Percentiles rank a stretch among this genome's conserved stretches.
Evolutionary conservation across 2,113 vertebrate species (phyloP).

Genomic region (Anarrhichthys ocellatus): DNA sequence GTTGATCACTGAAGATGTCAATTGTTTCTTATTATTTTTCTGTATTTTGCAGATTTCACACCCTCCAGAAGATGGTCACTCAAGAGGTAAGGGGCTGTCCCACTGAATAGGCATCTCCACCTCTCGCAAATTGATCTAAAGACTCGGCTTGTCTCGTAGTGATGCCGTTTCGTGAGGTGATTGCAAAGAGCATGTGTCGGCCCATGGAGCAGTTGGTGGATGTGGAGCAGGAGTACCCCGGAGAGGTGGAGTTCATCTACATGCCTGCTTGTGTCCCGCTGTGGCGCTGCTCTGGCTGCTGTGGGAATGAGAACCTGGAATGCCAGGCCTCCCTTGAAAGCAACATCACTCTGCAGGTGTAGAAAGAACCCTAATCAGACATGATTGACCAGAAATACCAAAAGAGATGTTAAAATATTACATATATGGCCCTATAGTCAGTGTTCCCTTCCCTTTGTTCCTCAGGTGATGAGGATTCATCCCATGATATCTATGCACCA

Average conservation of each 20-base stretch:
- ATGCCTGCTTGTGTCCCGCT: slow-evolving; percentile 89
- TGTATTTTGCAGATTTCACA: slow-evolving; percentile 49
- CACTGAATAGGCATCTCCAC: not conserved
- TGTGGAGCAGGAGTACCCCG: slow-evolving; percentile 87
- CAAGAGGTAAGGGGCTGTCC: slow-evolving; percentile 41
- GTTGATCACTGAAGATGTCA: not conserved
- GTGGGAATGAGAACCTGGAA: slow-evolving; percentile 85
- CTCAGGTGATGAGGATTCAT: slow-evolving; percentile 72
- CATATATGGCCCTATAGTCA: not conserved
- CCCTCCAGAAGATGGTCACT: not conserved
- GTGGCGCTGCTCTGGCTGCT: slow-evolving; percentile 91
- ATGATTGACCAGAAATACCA: not conserved
- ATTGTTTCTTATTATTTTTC: too few relatives aligned
- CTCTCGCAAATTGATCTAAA: not conserved
- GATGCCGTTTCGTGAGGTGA: slow-evolving; percentile 88
- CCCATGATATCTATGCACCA: slow-evolving; percentile 33
- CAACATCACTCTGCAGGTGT: slow-evolving; percentile 89
- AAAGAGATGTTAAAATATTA: not conserved
- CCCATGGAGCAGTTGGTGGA: slow-evolving; percentile 90
- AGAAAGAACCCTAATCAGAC: not conserved
- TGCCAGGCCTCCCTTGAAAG: slow-evolving; percentile 83
- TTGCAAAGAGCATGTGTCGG: slow-evolving; percentile 89
- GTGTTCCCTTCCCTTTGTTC: not conserved
- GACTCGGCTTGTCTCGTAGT: slow-evolving; percentile 70
- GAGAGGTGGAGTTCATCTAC: slow-evolving; percentile 87